A percentile compares a stretch with the other conserved stretches of the same genome.
Conservation (phyloP, 30 jellyfish, hydroid and myxozoan species). For the Aurelia aurita complex sp. Pacific region DNA sequence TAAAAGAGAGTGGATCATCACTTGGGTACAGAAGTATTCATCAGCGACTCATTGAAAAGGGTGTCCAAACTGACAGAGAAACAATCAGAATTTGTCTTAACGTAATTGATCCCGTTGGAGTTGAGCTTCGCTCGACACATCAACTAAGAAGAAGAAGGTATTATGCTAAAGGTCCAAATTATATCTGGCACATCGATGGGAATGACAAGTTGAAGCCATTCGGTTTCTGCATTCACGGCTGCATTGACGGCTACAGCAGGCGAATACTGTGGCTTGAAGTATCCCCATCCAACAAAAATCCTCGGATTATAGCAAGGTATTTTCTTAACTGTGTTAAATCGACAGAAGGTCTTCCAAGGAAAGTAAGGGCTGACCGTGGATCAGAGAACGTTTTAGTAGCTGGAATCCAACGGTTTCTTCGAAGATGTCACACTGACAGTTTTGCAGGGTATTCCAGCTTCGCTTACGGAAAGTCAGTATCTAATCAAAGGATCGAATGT, state of each 20-base stretch:
- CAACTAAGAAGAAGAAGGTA: conserved; percentile 32
- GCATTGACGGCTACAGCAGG: conserved; percentile 51
- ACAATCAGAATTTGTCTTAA: conserved; percentile 1
- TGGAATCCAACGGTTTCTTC: conserved; percentile 10
- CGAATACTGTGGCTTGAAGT: conserved; percentile 29
- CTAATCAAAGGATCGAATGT: conserved; percentile 11
- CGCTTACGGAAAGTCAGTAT: conserved; percentile 15
- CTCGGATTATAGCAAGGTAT: too few relatives aligned
- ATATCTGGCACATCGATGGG: conserved; percentile 5
- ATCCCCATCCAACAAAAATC: not conserved
- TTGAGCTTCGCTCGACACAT: not conserved
- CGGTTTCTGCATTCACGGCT: conserved; percentile 26
- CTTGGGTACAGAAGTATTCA: conserved; percentile 32
- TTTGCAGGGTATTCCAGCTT: not conserved
- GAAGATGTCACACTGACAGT: conserved; percentile 2
- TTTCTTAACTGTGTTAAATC: conserved; percentile 4
- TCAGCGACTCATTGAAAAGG: conserved; percentile 13
- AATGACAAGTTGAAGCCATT: conserved; percentile 27
- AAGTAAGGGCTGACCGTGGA: conserved; percentile 3
- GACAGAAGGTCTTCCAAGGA: not conserved
- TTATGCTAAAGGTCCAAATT: conserved; percentile 32
- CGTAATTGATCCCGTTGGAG: conserved; percentile 24
- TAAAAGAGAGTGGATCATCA: conserved; percentile 1
- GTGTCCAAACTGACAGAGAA: conserved; percentile 7
- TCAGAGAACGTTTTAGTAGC: conserved; percentile 3